phyloP scores from a whole-genome alignment of 2,888 invertebrate species.

The Tridacna gigas region DNA sequence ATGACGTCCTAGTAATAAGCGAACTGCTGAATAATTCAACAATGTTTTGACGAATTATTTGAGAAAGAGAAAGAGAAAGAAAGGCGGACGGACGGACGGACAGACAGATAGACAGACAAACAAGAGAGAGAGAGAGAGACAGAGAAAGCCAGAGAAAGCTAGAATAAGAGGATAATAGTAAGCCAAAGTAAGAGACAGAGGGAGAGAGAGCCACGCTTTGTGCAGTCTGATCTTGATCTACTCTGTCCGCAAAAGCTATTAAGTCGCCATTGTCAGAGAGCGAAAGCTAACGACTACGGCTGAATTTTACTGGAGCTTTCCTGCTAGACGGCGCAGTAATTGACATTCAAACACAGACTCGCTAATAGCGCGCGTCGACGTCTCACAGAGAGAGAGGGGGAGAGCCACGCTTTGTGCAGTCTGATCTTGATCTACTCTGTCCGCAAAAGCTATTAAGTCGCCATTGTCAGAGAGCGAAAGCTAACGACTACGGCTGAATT shows the following conservation, averaged over 20 bases:
- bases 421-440: too few relatives aligned
- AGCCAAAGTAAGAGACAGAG: constrained; percentile 25
- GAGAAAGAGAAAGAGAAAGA: constrained; percentile 24
- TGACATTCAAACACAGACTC: not conserved
- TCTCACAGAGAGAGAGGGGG: constrained; percentile 15
- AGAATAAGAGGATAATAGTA: constrained; percentile 10
- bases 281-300: not conserved
- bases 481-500: too few relatives aligned
- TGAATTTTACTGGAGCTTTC: too few relatives aligned
- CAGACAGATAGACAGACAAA: constrained; percentile 10
- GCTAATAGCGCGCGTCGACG: not conserved
- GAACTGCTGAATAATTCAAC: too few relatives aligned
- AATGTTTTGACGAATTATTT: too few relatives aligned
- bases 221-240: too few relatives aligned
- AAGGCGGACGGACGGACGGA: constrained; percentile 11
- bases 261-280: not conserved
- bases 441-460: too few relatives aligned
- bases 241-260: too few relatives aligned
- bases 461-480: not conserved
- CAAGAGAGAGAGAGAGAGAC: constrained; percentile 17
- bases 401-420: too few relatives aligned
- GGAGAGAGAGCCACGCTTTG: not conserved
- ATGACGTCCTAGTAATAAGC: too few relatives aligned
- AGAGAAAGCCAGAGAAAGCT: constrained; percentile 16
- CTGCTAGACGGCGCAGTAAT: not conserved